Conservation (phyloP, 2,797 vertebrate species). For the Trachops cirrhosus region DNA sequence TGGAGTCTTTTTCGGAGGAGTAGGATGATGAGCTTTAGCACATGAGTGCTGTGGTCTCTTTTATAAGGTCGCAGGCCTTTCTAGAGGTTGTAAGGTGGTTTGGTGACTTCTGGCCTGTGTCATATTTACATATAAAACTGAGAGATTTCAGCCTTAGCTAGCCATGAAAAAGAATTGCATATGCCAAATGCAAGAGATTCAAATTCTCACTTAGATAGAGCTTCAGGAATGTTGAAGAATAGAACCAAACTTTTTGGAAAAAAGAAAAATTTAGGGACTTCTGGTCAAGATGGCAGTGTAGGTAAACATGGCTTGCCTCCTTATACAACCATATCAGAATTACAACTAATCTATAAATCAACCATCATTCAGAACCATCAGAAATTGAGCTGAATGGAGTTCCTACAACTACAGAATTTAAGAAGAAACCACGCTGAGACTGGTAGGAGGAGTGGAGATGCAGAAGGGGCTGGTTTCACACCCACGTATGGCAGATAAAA, state of each 20-base stretch:
- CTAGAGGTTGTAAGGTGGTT: background rate
- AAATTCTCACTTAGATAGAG: background rate
- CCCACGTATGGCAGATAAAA: background rate
- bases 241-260: background rate
- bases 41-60: background rate
- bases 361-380: background rate
- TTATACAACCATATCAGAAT: background rate
- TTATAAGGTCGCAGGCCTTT: background rate
- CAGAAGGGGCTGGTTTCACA: background rate
- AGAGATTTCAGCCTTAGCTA: background rate
- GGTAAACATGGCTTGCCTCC: background rate
- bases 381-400: background rate
- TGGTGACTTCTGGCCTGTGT: background rate
- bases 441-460: background rate
- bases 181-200: background rate
- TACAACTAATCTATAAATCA: background rate
- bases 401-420: background rate
- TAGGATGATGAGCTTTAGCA: background rate
- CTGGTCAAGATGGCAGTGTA: background rate
- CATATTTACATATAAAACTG: background rate
- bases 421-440: background rate
- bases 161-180: background rate
- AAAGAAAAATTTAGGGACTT: background rate
- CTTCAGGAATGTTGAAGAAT: background rate
- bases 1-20: accelerated